Conservation (phyloP, 2,888 invertebrate species). For the Eurytoma californica region DNA sequence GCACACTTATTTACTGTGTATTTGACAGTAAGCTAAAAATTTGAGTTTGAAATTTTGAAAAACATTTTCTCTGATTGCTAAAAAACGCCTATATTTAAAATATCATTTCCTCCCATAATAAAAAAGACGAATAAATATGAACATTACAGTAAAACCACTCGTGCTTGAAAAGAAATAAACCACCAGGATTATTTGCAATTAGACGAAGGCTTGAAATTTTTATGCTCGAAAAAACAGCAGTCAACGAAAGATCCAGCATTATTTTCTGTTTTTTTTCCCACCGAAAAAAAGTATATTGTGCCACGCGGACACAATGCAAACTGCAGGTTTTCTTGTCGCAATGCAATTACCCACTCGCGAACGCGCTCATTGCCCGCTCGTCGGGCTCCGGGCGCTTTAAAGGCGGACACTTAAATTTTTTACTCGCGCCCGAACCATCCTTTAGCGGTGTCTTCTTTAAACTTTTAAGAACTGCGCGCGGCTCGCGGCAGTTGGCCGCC, state of each 20-base stretch:
- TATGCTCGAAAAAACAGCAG: not conserved
- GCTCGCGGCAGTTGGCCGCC: not conserved
- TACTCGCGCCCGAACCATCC: conserved; percentile 18
- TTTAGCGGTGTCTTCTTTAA: conserved; percentile 36
- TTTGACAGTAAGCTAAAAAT: no score
- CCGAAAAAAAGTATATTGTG: conserved; percentile 2
- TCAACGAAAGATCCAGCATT: not conserved
- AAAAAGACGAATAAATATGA: conserved; percentile 18
- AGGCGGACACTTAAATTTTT: conserved; percentile 43
- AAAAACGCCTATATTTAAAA: no score
- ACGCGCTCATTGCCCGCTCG: conserved; percentile 31
- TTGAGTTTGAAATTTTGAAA: no score
- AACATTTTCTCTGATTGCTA: no score
- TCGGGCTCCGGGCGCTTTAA: conserved; percentile 12
- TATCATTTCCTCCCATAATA: no score
- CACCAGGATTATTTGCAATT: no score
- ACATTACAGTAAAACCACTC: no score
- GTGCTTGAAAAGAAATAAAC: no score
- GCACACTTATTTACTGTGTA: no score
- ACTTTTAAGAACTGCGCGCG: conserved; percentile 26
- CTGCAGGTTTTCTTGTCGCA: conserved; percentile 40
- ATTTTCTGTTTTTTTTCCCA: not conserved
- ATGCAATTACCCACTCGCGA: conserved; percentile 39
- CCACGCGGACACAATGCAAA: conserved; percentile 23
- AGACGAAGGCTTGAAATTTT: not conserved